Evolutionary conservation across 1,140 invertebrate genomes (phyloP), one percentile per base, ranked within the genome.

Genomic region (Pseudomyrmex dendroicus): DNA sequence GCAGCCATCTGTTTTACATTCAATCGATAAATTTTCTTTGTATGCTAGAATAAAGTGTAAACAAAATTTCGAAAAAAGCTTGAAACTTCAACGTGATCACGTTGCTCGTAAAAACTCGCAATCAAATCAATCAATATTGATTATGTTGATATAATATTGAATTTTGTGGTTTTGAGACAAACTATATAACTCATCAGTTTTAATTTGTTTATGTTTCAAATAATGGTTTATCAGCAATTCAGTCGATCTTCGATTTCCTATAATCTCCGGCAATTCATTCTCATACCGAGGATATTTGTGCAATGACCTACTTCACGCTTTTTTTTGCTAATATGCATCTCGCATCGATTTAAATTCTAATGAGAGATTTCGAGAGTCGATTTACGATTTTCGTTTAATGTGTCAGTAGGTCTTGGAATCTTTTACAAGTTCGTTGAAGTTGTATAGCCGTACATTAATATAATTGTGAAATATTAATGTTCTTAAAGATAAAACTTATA

Each of bases 301-400:
- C 25, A 64, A 68, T 68, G 63, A 57, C 20, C 44, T 68, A 57
- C 8, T 78, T 20, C 20, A 59, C 20, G 13, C 2, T 57, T 76
- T 68, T 68, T 78, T 48, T 77, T 68, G 15, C 10, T 68, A 57
- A 48, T 68, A 57, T 78, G 13, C 35, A 25, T 15, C 63, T n/a
- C 44, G 25, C 46, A 62, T 62, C 17, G 64, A 70, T 59, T 78
- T 57, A 54, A 68, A 78, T 78, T 78, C 70, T 57, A 78, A 78
- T 57, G 44, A 57, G 44, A 10, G 35, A 44, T 63, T 17, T 17
- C 17, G 20, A 56, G n/a, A 52, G 12, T 25, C 67, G 68, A 62
- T 68, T 82, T 82, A 70, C 20, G 20, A 70, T 78, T 68, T 50
- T 68, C 1, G 44, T 17, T 50, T 64, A 46, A 50, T 62, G 56